phyloP scores from a whole-genome alignment of 1,140 invertebrate species.

The Cydia strobilella region DNA sequence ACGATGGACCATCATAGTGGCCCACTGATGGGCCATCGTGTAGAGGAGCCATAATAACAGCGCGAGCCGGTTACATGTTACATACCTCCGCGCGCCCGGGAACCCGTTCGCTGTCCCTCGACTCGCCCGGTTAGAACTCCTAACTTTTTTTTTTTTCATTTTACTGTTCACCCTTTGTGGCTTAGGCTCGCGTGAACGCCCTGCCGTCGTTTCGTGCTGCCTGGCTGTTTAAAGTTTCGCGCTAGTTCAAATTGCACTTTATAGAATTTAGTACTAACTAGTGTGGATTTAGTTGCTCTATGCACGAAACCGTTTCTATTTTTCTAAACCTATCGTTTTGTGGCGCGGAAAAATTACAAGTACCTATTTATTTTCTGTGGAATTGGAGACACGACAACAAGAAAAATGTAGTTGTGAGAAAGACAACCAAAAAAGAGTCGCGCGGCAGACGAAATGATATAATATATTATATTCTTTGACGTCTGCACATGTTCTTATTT shows the following conservation, averaged over 20 bases:
- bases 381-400: too few relatives aligned
- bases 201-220: conserved; percentile 45
- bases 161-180: conserved; percentile 67
- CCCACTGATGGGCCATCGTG: too few relatives aligned
- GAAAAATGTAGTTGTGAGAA: too few relatives aligned
- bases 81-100: conserved; percentile 57
- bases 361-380: background rate
- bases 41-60: too few relatives aligned
- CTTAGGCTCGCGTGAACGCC: conserved; percentile 66
- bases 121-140: conserved; percentile 72
- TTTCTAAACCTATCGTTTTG: background rate
- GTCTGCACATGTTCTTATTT: too few relatives aligned
- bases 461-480: too few relatives aligned
- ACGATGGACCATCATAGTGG: too few relatives aligned
- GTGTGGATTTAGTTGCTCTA: conserved; percentile 22
- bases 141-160: conserved; percentile 74
- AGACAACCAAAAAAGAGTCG: too few relatives aligned
- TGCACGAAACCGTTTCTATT: background rate
- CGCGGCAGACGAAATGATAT: too few relatives aligned
- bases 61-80: conserved; percentile 44
- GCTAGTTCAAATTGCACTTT: conserved; percentile 38
- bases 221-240: conserved; percentile 51
- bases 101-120: conserved; percentile 69
- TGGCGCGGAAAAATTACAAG: background rate
- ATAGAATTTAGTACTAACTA: conserved; percentile 25